Evolutionary conservation across 2,113 vertebrate species (phyloP), one percentile per base, ranked within the genome.

Genomic region (Calypte anna): DNA sequence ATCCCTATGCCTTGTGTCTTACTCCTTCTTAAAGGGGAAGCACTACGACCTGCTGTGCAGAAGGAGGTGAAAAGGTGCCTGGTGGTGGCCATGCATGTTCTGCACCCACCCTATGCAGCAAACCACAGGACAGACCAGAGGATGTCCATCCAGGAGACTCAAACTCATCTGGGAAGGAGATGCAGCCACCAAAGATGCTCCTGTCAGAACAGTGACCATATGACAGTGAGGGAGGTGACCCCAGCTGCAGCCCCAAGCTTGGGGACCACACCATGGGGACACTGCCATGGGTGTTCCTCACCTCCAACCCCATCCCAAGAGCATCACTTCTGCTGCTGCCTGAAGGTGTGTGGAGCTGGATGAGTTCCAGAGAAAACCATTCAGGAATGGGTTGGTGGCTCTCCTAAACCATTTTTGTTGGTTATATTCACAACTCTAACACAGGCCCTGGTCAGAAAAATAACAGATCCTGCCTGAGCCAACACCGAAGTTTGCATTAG

Each of bases 221-320:
- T 20, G 31, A 51, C 25, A 14, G 14, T 10, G 55, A 64, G 24
- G 28, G 28, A 73, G 4, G 13, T 38, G 58, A 53, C 11, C 3
- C 14, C 27, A 30, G 38, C 38, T 3, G 1, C 36, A 54, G 38
- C 16, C 11, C 19, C 48, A 69, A 33, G 25, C 38, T 2, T 33
- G 51, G 17, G 48, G 27, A 57, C 28, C 28, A 7, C 0, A 0
- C 43, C 3, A 2, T 1, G 4, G 38, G 44, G 51, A 58, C 4
- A 6, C 15, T 18, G 36, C 50, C 38, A 3, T 12, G 33, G 20
- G 21, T 38, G 38, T 18, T 66, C 9, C 27, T 84, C 69, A 19
- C 19, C 69, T 70, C 57, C 2, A 1, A 30, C 16, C 16, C 27
- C 50, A 79, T 5, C 22, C 33, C 33, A 31, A 31, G 28, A 78